Evolutionary conservation across 1,140 invertebrate genomes (phyloP), one percentile per base, ranked within the genome.

Genomic region (Calosoma granatense): DNA sequence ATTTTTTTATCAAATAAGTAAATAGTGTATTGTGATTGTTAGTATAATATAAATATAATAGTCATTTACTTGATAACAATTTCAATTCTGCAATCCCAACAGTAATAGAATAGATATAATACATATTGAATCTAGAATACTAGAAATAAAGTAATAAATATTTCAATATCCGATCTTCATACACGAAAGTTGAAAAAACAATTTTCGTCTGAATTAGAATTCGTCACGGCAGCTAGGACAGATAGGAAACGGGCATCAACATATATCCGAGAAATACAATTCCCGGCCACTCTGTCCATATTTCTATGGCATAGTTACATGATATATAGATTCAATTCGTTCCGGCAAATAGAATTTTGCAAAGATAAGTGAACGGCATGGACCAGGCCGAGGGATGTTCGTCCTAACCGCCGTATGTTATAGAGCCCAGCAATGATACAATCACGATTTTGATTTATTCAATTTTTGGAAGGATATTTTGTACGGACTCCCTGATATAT

Each of bases 271-370:
- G 41, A 47, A 47, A 47, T 47, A 47, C 15, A 47, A 47, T 47
- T 47, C n/a, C 17, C 41, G 9, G 15, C 3, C 9, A 47, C 6
- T 12, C 17, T 17, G 41, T 12, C 41, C 41, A 47, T 47, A 47
- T 47, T 47, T 47, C 41, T 47, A 47, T 47, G 4, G 26, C 14
- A 30, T 30, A 30, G 17, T 47, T 47, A 9, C 17, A 47, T 47
- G 41, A 47, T 47, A 47, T 2, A 70, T 74, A n/a, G 63, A 73
- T 2, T 67, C 73, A 0, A 73, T 71, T 53, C 73, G 72, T 59
- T 73, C 72, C 62, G 68, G 73, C 59, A 73, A 73, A 51, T 65
- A 71, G n/a, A 73, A 74, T 54, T 59, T 61, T 4, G 67, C 70
- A 6, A 62, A 62, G 56, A 54, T 53, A 30, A 68, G 66, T 56